A percentile compares a stretch with the other conserved stretches of the same genome.
phyloP scores from a whole-genome alignment of 2,797 vertebrate species.

The Syngnathus rostellatus region DNA sequence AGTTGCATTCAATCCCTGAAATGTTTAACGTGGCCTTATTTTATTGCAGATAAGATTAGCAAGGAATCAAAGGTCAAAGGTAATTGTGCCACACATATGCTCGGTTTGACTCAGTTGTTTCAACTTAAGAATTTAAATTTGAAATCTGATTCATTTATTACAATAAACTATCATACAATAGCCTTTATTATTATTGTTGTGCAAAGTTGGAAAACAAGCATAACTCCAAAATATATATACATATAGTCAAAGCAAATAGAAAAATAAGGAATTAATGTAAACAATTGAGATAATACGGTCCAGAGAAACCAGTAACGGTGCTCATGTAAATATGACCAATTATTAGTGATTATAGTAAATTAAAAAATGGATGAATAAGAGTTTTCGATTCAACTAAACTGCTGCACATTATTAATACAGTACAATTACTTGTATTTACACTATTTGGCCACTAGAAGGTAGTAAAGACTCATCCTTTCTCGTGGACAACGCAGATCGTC shows the following conservation, averaged over 20 bases:
- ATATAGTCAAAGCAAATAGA: neutral
- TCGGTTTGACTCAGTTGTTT: neutral
- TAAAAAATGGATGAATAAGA: too few species aligned
- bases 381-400: too few species aligned
- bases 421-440: neutral
- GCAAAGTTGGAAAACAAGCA: neutral
- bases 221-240: neutral
- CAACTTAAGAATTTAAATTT: neutral
- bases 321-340: neutral
- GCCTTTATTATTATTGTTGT: neutral
- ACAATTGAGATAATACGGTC: too few species aligned
- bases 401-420: neutral
- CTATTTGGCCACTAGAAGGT: neutral
- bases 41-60: neutral
- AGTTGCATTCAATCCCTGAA: neutral
- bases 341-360: neutral
- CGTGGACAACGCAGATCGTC: neutral
- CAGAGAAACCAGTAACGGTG: too few species aligned
- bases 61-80: neutral
- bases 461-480: neutral
- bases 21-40: neutral
- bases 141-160: neutral
- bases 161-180: neutral
- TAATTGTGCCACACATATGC: neutral
- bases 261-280: neutral